A percentile compares a stretch with the other conserved stretches of the same genome.
Evolutionary conservation across 2,888 invertebrate species (phyloP).

Genomic region (Belgica antarctica): DNA sequence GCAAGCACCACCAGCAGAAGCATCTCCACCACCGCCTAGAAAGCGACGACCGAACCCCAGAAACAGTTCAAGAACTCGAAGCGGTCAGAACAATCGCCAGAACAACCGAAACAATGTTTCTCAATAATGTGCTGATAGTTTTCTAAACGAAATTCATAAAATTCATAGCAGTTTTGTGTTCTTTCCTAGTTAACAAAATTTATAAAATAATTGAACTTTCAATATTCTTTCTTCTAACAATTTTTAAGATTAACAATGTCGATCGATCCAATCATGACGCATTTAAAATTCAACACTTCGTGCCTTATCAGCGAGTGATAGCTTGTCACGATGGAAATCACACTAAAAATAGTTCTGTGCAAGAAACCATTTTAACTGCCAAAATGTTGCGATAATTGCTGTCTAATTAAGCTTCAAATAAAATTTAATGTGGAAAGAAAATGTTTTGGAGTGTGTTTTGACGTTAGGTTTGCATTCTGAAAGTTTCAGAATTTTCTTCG

Average conservation of each 20-base stretch:
- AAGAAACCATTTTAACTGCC: not conserved
- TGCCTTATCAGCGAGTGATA: conserved; percentile 3
- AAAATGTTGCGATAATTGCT: too few species aligned
- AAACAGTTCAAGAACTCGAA: too few species aligned
- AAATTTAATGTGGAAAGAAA: not conserved
- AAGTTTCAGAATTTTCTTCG: not conserved
- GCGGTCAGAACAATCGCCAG: not conserved
- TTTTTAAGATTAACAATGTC: too few species aligned
- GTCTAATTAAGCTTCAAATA: not conserved
- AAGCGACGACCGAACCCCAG: conserved; percentile 31
- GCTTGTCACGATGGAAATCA: too few species aligned
- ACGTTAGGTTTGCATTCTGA: too few species aligned
- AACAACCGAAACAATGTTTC: conserved; percentile 18
- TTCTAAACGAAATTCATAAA: not conserved
- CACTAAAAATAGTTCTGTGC: not conserved
- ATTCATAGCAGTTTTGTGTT: conserved; percentile 21
- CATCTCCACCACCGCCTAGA: conserved; percentile 44
- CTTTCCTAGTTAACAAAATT: conserved; percentile 4
- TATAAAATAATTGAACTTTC: too few species aligned
- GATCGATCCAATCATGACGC: not conserved
- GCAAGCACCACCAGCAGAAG: conserved; percentile 45
- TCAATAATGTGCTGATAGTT: not conserved
- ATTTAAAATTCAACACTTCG: not conserved
- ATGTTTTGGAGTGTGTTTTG: too few species aligned
- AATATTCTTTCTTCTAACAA: too few species aligned